Percentiles rank a stretch among this genome's conserved stretches.
Conservation (phyloP, 2,797 vertebrate species). For the Falco cherrug region DNA sequence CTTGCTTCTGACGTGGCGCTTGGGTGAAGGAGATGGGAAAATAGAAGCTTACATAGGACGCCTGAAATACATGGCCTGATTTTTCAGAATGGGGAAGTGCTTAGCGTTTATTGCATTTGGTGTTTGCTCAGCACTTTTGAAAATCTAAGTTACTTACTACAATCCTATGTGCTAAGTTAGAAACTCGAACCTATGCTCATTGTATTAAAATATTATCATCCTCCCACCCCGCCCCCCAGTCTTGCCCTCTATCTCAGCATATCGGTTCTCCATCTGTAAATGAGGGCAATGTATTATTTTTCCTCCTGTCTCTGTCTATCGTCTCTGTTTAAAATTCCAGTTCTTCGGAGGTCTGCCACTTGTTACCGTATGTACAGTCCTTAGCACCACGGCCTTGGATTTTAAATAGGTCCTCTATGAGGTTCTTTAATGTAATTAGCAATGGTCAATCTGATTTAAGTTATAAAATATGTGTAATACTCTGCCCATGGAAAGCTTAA, state of each 20-base stretch:
- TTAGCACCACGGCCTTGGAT: background rate
- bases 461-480: background rate
- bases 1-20: background rate
- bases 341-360: background rate
- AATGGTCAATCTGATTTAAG: constrained; percentile 6
- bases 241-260: background rate
- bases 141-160: background rate
- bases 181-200: background rate
- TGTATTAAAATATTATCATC: background rate
- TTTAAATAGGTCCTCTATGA: background rate
- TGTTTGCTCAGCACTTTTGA: background rate
- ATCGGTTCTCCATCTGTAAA: background rate
- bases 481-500: background rate
- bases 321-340: background rate
- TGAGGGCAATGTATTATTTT: background rate
- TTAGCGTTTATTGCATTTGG: background rate
- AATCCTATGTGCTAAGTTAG: background rate
- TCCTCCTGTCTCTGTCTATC: background rate
- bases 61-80: background rate
- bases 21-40: background rate
- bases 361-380: background rate
- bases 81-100: background rate
- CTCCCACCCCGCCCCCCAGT: too few species aligned
- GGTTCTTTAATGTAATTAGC: background rate
- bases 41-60: background rate